phyloP scores from a whole-genome alignment of 37 sponge, comb jelly and placozoan species.

The Corticium candelabrum region DNA sequence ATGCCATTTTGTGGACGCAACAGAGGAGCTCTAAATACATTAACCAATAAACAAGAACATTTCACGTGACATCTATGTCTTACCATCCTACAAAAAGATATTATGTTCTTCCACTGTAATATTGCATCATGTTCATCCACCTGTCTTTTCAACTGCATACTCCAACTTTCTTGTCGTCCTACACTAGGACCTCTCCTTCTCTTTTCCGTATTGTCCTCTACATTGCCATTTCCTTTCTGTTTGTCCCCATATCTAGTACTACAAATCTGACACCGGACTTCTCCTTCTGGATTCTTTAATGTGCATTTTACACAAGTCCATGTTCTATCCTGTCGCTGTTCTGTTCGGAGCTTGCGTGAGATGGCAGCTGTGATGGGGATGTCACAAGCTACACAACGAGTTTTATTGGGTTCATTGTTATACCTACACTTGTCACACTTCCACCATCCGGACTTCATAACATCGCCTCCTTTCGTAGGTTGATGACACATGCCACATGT shows the following conservation, averaged over 20 bases:
- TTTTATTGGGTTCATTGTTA: too few relatives aligned
- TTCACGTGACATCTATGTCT: too few relatives aligned
- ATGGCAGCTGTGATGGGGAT: too few relatives aligned
- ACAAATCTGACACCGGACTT: slow-evolving; percentile 35
- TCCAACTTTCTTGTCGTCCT: slow-evolving; percentile 7
- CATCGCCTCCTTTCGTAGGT: too few relatives aligned
- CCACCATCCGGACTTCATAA: too few relatives aligned
- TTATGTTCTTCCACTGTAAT: background rate
- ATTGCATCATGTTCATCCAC: slow-evolving; percentile 15
- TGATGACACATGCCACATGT: too few relatives aligned
- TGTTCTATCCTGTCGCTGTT: background rate
- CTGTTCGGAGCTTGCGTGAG: background rate
- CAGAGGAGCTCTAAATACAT: too few relatives aligned
- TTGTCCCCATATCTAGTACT: too few relatives aligned
- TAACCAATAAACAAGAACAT: too few relatives aligned
- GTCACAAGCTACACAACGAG: too few relatives aligned
- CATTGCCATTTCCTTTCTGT: background rate
- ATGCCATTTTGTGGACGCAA: too few relatives aligned
- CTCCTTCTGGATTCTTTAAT: background rate
- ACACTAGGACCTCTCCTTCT: background rate
- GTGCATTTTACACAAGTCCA: background rate
- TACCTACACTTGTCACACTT: too few relatives aligned
- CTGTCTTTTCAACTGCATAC: slow-evolving; percentile 5
- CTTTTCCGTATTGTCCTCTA: background rate
- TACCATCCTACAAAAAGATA: slow-evolving; percentile 12